Evolutionary conservation across 92 coral and sea anemone genomes (phyloP), one percentile per base, ranked within the genome.

Genomic region (Parazoanthus swiftii): DNA sequence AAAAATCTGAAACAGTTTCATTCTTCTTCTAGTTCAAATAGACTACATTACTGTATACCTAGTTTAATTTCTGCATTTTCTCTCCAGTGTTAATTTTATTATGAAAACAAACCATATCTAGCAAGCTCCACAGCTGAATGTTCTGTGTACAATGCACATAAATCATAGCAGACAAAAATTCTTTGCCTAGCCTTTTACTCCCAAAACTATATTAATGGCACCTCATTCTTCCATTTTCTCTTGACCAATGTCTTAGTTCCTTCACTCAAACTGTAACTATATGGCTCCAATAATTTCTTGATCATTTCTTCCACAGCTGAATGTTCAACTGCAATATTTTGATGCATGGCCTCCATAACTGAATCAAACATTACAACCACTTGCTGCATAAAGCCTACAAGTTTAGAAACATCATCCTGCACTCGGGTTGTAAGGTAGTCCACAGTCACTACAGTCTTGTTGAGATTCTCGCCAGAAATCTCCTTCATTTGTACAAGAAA

Each of bases 291-390:
- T 2, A 93, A 88, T 80, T 95, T 95, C 56, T 81, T 91, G 89
- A 97, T 93, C 93, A 97, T 94, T 21, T 95, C 96, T 50, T 94
- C 91, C 59, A 97, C 94, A 37, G 98, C 98, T 66, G 90, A 82
- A 58, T 92, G 95, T 74, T 97, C 99, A 26, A 83, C 88, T 37
- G 86, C 87, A 20, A 93, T 68, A 56, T 91, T 92, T 42, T 90
- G 91, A 82, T 97, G 98, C 92, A 95, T 93, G 26, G 92, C 93
- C 9, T 93, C 80, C 94, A 95, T 97, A 38, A 97, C 99, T 66
- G 90, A 90, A 77, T 97, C 95, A 81, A 97, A 91, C 91, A 93
- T 93, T 11, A 95, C 65, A 81, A 95, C 92, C 88, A 95, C 89
- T 85, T 97, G 97, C 44, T 88, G 89, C 96, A 95, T 94, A 59